These are phyloP conservation scores for Notodonta dromedarius DNA, from an alignment of 2,888 invertebrate species.

Conservation along the genomic window DNA sequence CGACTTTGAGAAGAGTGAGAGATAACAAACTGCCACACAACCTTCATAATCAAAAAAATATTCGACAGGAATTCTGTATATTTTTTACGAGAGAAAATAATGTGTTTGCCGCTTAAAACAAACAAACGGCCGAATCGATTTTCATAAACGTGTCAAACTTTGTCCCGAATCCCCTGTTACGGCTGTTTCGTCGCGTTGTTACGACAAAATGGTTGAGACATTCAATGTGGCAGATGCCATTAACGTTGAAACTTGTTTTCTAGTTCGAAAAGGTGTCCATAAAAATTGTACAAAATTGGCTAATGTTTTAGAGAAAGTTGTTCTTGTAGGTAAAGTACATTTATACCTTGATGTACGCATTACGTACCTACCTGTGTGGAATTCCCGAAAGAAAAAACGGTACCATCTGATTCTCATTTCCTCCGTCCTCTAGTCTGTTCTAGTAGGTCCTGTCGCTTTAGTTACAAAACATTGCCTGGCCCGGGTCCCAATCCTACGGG, in stretches of 20 bases:
- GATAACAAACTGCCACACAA: not conserved
- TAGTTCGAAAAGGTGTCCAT: not conserved
- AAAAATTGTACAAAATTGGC: not conserved
- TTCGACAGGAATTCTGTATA: not conserved
- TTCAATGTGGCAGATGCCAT: not conserved
- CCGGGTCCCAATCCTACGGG: conserved; percentile 7
- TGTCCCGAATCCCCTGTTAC: not conserved
- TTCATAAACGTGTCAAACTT: conserved; percentile 6
- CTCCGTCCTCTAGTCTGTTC: too few relatives aligned
- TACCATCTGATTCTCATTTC: too few relatives aligned
- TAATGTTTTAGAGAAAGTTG: too few relatives aligned
- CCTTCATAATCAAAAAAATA: not conserved
- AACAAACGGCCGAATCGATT: not conserved
- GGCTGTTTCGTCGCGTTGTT: not conserved
- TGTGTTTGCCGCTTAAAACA: not conserved
- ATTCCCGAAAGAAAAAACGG: too few relatives aligned
- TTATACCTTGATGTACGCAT: too few relatives aligned
- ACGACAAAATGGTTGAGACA: conserved; percentile 4
- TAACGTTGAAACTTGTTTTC: conserved; percentile 1
- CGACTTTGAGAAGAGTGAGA: too few relatives aligned
- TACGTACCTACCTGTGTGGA: too few relatives aligned
- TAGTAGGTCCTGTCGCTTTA: not conserved
- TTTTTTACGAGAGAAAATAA: not conserved
- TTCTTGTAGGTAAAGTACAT: too few relatives aligned
- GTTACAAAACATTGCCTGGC: conserved; percentile 1